A percentile compares a stretch with the other conserved stretches of the same genome.
Conservation (phyloP, 1,140 invertebrate genomes). For the Papilio aristodemus region DNA sequence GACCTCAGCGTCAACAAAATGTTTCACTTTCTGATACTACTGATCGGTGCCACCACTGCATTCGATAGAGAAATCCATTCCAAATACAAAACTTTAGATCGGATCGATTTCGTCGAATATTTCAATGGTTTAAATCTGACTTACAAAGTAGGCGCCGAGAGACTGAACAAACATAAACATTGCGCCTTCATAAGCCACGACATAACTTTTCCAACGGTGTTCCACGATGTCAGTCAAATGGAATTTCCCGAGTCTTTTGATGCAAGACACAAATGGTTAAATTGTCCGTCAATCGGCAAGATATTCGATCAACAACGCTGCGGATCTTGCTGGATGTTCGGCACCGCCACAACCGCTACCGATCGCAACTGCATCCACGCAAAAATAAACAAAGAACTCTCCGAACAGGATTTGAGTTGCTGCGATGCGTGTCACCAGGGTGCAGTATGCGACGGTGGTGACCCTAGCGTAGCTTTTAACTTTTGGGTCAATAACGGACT, state of each 20-base stretch:
- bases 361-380: conserved; percentile 92
- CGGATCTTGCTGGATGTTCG: conserved; percentile 89
- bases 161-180: neutral
- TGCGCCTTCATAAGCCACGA: neutral
- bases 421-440: conserved; percentile 85
- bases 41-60: neutral
- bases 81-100: conserved; percentile 25
- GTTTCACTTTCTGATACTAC: neutral
- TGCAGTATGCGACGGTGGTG: conserved; percentile 88
- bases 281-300: conserved; percentile 88
- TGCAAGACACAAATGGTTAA: conserved; percentile 86
- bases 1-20: neutral
- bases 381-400: conserved; percentile 72
- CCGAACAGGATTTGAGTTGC: conserved; percentile 78
- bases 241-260: conserved; percentile 88
- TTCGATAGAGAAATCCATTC: conserved; percentile 34
- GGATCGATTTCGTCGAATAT: conserved; percentile 30
- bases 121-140: conserved; percentile 35
- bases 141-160: conserved; percentile 10
- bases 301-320: conserved; percentile 85
- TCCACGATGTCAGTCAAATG: neutral
- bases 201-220: neutral
- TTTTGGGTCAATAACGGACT: conserved; percentile 62
- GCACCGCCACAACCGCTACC: conserved; percentile 93
- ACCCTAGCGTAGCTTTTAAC: conserved; percentile 89